Evolutionary conservation across 2,888 invertebrate genomes (phyloP).

Genomic region (Eupithecia exiguata): DNA sequence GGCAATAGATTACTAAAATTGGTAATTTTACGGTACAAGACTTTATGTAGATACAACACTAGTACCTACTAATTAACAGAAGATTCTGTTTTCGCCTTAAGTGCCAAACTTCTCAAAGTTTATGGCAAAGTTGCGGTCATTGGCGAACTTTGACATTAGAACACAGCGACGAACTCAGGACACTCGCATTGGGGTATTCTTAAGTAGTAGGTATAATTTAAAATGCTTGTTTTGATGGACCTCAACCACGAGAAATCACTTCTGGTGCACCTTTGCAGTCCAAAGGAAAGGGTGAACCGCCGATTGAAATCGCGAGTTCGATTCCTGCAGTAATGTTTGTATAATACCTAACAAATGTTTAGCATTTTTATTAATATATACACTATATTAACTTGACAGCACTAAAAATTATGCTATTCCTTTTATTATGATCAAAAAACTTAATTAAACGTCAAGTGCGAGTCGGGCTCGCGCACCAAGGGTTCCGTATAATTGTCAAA

Average conservation of each 20-base stretch:
- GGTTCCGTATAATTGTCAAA: too few relatives aligned
- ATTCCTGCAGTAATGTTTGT: too few relatives aligned
- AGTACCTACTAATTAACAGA: conserved; percentile 11
- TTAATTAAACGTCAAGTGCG: too few relatives aligned
- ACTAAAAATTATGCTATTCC: too few relatives aligned
- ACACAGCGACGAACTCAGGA: not conserved
- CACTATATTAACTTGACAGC: too few relatives aligned
- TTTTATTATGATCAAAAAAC: too few relatives aligned
- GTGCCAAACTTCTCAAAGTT: conserved; percentile 45
- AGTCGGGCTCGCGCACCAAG: too few relatives aligned
- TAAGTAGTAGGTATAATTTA: not conserved
- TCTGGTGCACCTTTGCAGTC: too few relatives aligned
- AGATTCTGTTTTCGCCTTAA: conserved; percentile 45
- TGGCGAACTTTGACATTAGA: conserved; percentile 60
- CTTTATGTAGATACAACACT: not conserved
- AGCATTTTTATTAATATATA: too few relatives aligned
- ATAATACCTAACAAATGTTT: not conserved
- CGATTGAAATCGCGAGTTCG: too few relatives aligned
- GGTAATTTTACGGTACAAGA: not conserved
- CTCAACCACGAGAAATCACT: not conserved
- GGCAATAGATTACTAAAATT: too few relatives aligned
- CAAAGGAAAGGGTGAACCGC: not conserved
- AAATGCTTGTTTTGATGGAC: not conserved
- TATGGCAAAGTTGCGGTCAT: conserved; percentile 40
- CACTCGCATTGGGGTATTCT: not conserved